A percentile compares a stretch with the other conserved stretches of the same genome.
Evolutionary conservation across 2,888 invertebrate genomes (phyloP).

Genomic region (Zaprionus lineosus): DNA sequence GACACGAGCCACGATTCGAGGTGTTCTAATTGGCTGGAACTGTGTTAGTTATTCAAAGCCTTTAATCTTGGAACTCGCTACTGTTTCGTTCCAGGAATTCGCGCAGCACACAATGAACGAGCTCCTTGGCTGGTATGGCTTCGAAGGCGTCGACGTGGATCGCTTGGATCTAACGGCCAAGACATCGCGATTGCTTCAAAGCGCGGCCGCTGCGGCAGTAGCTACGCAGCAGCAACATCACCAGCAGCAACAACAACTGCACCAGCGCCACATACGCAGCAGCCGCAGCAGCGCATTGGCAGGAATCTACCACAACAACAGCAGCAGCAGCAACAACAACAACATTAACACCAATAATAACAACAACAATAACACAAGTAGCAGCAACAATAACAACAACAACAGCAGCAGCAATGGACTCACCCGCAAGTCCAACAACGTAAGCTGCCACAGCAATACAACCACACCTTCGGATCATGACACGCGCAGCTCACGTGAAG

Average conservation of each 20-base stretch:
- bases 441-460: slow-evolving; percentile 71
- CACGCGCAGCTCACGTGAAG: slow-evolving; percentile 82
- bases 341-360: slow-evolving; percentile 30
- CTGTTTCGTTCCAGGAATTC: slow-evolving; percentile 88
- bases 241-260: slow-evolving; percentile 53
- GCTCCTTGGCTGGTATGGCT: slow-evolving; percentile 95
- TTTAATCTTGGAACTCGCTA: slow-evolving; percentile 11
- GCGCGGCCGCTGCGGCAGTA: slow-evolving; percentile 70
- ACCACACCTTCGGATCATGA: slow-evolving; percentile 81
- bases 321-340: slow-evolving; percentile 62
- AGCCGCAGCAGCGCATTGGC: slow-evolving; percentile 59
- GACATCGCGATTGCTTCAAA: slow-evolving; percentile 78
- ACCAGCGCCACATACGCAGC: slow-evolving; percentile 52
- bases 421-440: slow-evolving; percentile 36
- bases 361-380: slow-evolving; percentile 48
- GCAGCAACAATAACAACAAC: slow-evolving; percentile 34
- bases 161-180: slow-evolving; percentile 83
- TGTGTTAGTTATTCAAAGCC: slow-evolving; percentile 40
- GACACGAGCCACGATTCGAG: slow-evolving; percentile 7
- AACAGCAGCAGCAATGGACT: slow-evolving; percentile 47
- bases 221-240: slow-evolving; percentile 65
- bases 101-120: slow-evolving; percentile 97
- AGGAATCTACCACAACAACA: slow-evolving; percentile 52
- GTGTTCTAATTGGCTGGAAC: slow-evolving; percentile 21
- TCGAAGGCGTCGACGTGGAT: slow-evolving; percentile 88